Evolutionary conservation across 2,888 invertebrate species (phyloP), one percentile per base, ranked within the genome.

Genomic region (Parochlus steinenii): DNA sequence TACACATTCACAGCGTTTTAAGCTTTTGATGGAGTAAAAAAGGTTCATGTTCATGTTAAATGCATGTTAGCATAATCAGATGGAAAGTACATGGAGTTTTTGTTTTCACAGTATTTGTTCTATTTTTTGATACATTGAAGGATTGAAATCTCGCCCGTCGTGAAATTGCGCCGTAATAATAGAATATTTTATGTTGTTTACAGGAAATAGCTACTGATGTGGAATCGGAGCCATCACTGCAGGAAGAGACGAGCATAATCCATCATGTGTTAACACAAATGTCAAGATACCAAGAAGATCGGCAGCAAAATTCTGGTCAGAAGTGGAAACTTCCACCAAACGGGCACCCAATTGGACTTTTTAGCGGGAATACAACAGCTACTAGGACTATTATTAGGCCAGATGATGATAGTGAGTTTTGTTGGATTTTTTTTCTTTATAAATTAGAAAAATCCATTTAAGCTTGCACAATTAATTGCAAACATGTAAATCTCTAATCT

Each of bases 261-360:
- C 69, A 75, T 43, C 69, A 72, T 47, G 70, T 75, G 22, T 66
- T 71, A 51, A 69, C 71, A 8, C 69, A 71, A 51, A 55, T 72
- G 46, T 57, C 69, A 42, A 59, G 70, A 49, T 69, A 71, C 46
- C 69, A 68, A 47, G 65, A 67, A 31, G 71, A 72, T 46, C 58
- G 64, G 39, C 64, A 62, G 48, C 62, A 63, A 20, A 66, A 67
- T 49, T 62, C 66, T 10, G 69, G 70, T 6, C 71, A 73, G 48
- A 74, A 73, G 54, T 75, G 74, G 74, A 74, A 74, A 48, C 53
- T 74, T 39, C 74, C 74, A 19, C 71, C 74, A 12, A 65, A 66
- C 46, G 74, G 74, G n/a, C 73, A 74, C 47, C 73, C 74, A 6
- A 71, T 75, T 46, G 68, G 70, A 50, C 57, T 73, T 27, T 75